Conservation (phyloP, 2,888 invertebrate species). For the Ischnus inquisitorius region DNA sequence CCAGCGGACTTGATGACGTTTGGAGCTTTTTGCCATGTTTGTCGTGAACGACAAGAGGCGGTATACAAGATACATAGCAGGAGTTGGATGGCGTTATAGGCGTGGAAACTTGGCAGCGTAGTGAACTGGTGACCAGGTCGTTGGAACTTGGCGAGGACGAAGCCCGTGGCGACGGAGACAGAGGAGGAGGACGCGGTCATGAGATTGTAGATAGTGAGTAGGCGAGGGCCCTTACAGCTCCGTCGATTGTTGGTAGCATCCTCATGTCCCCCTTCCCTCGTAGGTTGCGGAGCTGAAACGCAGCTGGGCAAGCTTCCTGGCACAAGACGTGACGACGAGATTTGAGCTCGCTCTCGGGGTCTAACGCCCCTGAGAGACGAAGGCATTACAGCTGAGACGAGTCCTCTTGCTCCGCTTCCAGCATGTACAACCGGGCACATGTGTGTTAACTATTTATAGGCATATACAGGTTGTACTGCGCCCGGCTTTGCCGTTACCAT, state of each 20-base stretch:
- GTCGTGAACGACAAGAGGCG: background rate
- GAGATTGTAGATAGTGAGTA: slow-evolving; percentile 50
- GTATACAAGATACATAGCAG: background rate
- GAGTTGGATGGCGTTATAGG: slow-evolving; percentile 24
- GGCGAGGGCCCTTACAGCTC: slow-evolving; percentile 30
- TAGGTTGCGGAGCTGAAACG: slow-evolving; percentile 37
- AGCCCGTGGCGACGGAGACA: slow-evolving; percentile 14
- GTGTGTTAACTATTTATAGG: slow-evolving; percentile 18
- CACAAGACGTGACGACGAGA: slow-evolving; percentile 35
- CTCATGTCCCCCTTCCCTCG: background rate
- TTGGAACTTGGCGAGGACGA: slow-evolving; percentile 53
- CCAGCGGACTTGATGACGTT: slow-evolving; percentile 8
- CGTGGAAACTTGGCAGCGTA: slow-evolving; percentile 55
- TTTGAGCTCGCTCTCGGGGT: slow-evolving; percentile 42
- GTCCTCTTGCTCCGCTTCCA: slow-evolving; percentile 39
- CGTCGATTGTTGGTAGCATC: slow-evolving; percentile 32
- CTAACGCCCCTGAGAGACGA: slow-evolving; percentile 34
- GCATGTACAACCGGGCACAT: slow-evolving; percentile 23
- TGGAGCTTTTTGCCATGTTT: slow-evolving; percentile 39
- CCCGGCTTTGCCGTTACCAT: slow-evolving; percentile 21
- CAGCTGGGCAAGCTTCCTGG: slow-evolving; percentile 42
- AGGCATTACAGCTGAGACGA: slow-evolving; percentile 16
- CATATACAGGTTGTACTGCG: background rate
- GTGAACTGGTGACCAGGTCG: slow-evolving; percentile 38
- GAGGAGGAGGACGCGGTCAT: slow-evolving; percentile 47